Percentiles rank a stretch among this genome's conserved stretches.
Conservation (phyloP, 2,797 vertebrate species). For the Carcharodon carcharias region DNA sequence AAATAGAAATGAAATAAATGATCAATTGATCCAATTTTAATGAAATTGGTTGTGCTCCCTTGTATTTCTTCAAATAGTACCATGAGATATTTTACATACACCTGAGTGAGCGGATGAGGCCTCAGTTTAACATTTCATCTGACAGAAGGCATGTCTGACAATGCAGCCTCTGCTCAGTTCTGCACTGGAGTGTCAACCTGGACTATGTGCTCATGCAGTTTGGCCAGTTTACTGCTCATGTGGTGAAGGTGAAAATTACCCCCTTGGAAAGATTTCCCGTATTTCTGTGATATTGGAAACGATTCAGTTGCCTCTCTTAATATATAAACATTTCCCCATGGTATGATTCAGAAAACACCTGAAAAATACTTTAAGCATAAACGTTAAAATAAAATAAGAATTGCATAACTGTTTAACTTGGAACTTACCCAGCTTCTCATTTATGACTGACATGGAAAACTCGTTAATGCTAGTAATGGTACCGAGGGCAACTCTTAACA, state of each 20-base stretch:
- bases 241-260: background rate
- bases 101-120: background rate
- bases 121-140: background rate
- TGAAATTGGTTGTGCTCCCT: background rate
- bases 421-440: background rate
- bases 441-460: background rate
- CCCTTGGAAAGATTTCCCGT: background rate
- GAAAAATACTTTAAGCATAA: background rate
- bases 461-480: background rate
- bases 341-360: background rate
- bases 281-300: background rate
- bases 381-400: background rate
- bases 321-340: background rate
- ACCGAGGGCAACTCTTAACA: background rate
- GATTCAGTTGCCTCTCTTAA: background rate
- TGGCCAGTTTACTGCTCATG: background rate
- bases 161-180: background rate
- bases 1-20: background rate
- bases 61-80: background rate
- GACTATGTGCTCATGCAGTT: background rate
- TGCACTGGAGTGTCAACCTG: background rate
- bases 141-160: background rate
- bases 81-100: background rate
- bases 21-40: background rate
- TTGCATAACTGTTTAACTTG: background rate